These are phyloP conservation scores for Zelleria hepariella DNA, from an alignment of 2,888 invertebrate species.

Conservation along the genomic window DNA sequence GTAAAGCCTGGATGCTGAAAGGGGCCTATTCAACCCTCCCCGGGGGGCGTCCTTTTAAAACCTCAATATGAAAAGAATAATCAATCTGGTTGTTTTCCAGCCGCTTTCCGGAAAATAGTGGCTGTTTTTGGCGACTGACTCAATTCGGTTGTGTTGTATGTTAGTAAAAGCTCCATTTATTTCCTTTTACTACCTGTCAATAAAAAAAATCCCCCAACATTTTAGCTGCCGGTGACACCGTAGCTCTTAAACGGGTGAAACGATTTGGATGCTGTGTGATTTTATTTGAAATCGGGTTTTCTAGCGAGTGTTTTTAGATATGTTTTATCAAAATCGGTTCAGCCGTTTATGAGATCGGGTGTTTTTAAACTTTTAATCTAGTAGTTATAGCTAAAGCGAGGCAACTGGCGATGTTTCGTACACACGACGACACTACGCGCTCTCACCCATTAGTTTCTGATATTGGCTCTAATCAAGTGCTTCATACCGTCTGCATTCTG, in stretches of 20 bases:
- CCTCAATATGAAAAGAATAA: constrained; percentile 3
- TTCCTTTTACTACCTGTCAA: neutral
- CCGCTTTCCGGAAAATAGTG: neutral
- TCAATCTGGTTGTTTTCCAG: constrained; percentile 1
- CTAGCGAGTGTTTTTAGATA: too few species aligned
- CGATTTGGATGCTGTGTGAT: too few species aligned
- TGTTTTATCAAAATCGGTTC: too few species aligned
- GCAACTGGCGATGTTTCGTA: too few species aligned
- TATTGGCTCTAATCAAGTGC: too few species aligned
- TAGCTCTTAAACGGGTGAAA: too few species aligned
- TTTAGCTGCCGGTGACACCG: neutral
- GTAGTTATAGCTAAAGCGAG: too few species aligned
- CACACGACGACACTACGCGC: too few species aligned
- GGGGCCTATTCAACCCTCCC: neutral
- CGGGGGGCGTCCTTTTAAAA: neutral
- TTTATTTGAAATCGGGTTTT: too few species aligned
- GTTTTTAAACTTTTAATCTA: too few species aligned
- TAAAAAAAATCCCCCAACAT: neutral
- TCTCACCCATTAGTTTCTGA: too few species aligned
- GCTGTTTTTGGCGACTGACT: neutral
- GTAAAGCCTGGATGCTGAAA: neutral
- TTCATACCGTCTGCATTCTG: neutral
- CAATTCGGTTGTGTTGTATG: neutral
- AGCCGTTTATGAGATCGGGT: neutral
- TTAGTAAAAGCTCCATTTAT: neutral